Evolutionary conservation across 2,113 vertebrate genomes (phyloP), one percentile per base, ranked within the genome.

Genomic region (Acrocephalus arundinaceus): DNA sequence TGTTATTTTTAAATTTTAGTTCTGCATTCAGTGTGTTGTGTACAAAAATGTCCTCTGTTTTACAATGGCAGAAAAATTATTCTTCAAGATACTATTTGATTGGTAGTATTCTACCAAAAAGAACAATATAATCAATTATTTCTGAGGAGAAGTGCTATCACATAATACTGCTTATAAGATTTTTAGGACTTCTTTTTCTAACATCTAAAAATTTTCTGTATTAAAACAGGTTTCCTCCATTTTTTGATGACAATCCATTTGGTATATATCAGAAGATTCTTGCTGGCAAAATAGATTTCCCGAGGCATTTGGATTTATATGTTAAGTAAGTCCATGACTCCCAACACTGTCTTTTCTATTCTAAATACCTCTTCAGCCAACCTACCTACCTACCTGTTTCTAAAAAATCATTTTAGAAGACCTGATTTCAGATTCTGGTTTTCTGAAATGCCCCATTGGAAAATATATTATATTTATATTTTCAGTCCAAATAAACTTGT

Each of bases 211-310:
- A 31, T 90, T 84, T 96, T 35, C 63, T 94, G 15, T 81, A 6
- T 95, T 66, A 48, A 68, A 41, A 88, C 92, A 99, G 99, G 87
- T 99, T 99, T 89, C 99, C 99, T 6, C 99, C 99, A 1, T 99
- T 99, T 97, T 99, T 99, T 88, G 99, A 99, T 83, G 99, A 99
- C 98, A 99, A 99, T 97, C 99, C 99, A 0, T 99, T 99, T 95
- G 99, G 99, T 66, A 99, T 99, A 89, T 99, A 99, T 94, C 99
- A 99, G 97, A 99, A 99, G 96, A 99, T 99, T 59, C 98, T 99
- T 65, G 99, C 99, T 10, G 99, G 99, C 94, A 99, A 99, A 89
- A 99, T 99, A 91, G 99, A 99, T 79, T 99, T 99, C 97, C 99
- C 99, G 0, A 98, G 98, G 27, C 99, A 99, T 91, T 97, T 99